phyloP scores from a whole-genome alignment of 2,113 vertebrate species.

The Thamnophis sirtalis region DNA sequence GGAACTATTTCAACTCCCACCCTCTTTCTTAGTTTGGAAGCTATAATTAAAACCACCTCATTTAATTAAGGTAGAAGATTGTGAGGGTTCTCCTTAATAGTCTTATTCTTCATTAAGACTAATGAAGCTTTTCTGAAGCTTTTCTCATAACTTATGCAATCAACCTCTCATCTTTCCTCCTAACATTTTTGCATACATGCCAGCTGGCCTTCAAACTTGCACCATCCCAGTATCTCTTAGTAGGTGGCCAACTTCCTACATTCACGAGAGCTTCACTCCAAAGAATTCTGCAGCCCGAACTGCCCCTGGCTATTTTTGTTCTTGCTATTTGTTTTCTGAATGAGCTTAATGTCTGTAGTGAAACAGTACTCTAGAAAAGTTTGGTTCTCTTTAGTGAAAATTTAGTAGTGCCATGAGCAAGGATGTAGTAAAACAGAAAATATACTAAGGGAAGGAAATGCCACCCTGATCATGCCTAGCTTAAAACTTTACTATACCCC shows the following conservation, averaged over 20 bases:
- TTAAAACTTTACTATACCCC: neutral
- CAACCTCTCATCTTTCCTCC: too few species aligned
- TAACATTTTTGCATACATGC: neutral
- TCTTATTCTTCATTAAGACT: neutral
- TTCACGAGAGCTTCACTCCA: neutral
- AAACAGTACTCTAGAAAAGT: neutral
- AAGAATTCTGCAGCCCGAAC: neutral
- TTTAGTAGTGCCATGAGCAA: neutral
- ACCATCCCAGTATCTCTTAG: neutral
- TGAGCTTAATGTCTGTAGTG: neutral
- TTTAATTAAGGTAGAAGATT: neutral
- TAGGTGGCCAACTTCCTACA: constrained; percentile 10
- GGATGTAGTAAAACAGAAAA: neutral
- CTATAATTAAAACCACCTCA: neutral
- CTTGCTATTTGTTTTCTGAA: neutral
- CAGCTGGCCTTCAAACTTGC: neutral
- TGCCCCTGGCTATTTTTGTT: too few species aligned
- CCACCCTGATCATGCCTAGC: too few species aligned
- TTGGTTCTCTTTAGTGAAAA: neutral
- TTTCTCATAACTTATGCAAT: neutral
- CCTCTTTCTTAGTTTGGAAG: neutral
- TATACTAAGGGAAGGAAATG: neutral
- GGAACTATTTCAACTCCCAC: neutral
- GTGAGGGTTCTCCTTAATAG: neutral
- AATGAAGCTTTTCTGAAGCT: neutral